Conservation (phyloP, 2,797 vertebrate species). For the Helicolenus hilgendorfi region DNA sequence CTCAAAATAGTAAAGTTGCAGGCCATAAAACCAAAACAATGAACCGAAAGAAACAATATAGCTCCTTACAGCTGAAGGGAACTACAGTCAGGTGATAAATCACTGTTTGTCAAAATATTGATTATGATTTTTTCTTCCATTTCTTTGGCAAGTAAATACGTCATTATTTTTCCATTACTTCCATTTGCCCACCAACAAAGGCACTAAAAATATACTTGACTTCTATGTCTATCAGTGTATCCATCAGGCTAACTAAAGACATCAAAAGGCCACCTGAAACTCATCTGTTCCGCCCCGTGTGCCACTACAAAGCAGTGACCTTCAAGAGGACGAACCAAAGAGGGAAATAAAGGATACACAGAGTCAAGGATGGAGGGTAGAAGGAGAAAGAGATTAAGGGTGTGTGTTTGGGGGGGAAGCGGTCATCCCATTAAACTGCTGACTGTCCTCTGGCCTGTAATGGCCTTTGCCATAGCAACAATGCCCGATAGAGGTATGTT, state of each 20-base stretch:
- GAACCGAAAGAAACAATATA: background rate
- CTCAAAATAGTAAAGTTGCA: background rate
- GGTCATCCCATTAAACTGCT: conserved; percentile 58
- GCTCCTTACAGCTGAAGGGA: background rate
- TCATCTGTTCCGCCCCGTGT: conserved; percentile 13
- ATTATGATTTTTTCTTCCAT: background rate
- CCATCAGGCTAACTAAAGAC: background rate
- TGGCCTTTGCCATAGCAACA: conserved; percentile 70
- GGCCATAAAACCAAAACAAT: background rate
- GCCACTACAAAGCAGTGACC: conserved; percentile 5
- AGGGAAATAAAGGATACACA: background rate
- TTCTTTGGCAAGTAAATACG: background rate
- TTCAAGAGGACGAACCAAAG: conserved; percentile 28
- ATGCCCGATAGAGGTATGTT: conserved; percentile 70
- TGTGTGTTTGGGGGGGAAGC: background rate
- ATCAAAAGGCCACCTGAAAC: conserved; percentile 28
- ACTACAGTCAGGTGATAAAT: background rate
- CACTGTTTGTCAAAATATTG: background rate
- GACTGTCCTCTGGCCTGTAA: conserved; percentile 61
- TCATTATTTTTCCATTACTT: background rate
- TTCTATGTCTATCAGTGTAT: background rate
- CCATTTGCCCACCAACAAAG: background rate
- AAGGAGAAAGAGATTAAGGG: conserved; percentile 17
- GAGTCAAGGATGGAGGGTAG: conserved; percentile 8
- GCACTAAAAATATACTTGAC: background rate